Percentiles rank a stretch among this genome's conserved stretches.
These are phyloP conservation scores for Aphelinus atriplicis DNA, from an alignment of 1,140 invertebrate genomes.

Conservation along the genomic window DNA sequence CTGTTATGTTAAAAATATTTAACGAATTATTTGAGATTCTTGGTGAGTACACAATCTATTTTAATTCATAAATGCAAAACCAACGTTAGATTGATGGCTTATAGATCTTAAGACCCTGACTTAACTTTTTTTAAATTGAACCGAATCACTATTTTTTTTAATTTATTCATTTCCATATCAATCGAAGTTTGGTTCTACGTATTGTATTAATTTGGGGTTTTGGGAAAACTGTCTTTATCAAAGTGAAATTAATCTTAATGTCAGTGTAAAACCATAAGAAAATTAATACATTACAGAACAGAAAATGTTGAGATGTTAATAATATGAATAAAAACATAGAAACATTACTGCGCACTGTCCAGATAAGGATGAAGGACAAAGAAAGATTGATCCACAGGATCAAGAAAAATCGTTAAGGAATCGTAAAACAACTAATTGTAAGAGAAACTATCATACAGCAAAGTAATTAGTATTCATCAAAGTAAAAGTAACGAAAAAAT, in stretches of 20 bases:
- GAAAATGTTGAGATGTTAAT: conserved; percentile 16
- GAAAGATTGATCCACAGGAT: conserved; percentile 25
- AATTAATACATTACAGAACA: conserved; percentile 12
- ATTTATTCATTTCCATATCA: too few relatives aligned
- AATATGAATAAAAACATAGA: conserved; percentile 30
- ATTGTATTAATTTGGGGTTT: too few relatives aligned
- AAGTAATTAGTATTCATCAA: not conserved
- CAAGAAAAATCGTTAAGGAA: conserved; percentile 30
- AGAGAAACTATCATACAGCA: conserved; percentile 25
- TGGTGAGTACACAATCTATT: too few relatives aligned
- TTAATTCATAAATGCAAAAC: too few relatives aligned
- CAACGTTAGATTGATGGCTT: too few relatives aligned
- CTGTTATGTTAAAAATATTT: too few relatives aligned
- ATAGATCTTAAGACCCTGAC: too few relatives aligned
- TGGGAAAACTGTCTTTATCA: conserved; percentile 5
- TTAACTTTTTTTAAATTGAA: too few relatives aligned
- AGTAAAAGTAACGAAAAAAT: conserved; percentile 17
- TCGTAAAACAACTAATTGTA: conserved; percentile 15
- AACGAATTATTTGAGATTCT: too few relatives aligned
- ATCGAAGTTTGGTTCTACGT: too few relatives aligned
- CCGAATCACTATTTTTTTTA: too few relatives aligned
- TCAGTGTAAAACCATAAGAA: conserved; percentile 4
- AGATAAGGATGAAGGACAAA: conserved; percentile 29
- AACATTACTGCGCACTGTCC: conserved; percentile 41
- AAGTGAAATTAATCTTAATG: conserved; percentile 20